phyloP scores from a whole-genome alignment of 2,888 invertebrate species.

The Clivina fossor region DNA sequence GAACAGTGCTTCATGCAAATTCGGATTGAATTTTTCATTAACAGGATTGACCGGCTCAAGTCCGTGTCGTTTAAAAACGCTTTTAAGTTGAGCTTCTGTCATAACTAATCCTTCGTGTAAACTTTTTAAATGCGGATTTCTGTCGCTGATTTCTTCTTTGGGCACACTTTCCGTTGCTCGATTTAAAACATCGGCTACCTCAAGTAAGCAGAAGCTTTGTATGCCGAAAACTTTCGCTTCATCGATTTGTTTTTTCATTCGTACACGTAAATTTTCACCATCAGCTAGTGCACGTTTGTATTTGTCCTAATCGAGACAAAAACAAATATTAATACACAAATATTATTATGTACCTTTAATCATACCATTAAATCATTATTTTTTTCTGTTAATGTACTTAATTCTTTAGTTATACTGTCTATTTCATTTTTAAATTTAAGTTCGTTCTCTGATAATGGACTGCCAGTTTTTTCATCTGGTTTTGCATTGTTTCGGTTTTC shows the following conservation, averaged over 20 bases:
- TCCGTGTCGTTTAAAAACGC: slow-evolving; percentile 91
- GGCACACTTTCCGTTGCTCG: slow-evolving; percentile 89
- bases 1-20: slow-evolving; percentile 94
- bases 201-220: slow-evolving; percentile 93
- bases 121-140: slow-evolving; percentile 77
- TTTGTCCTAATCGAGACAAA: slow-evolving; percentile 71
- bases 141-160: slow-evolving; percentile 67
- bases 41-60: slow-evolving; percentile 83
- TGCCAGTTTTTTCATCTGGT: slow-evolving; percentile 44
- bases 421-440: slow-evolving; percentile 65
- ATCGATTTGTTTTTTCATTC: slow-evolving; percentile 88
- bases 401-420: slow-evolving; percentile 65
- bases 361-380: slow-evolving; percentile 64
- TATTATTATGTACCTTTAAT: slow-evolving; percentile 16
- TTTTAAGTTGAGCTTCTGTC: slow-evolving; percentile 81
- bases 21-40: slow-evolving; percentile 94
- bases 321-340: slow-evolving; percentile 21
- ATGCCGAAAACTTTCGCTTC: slow-evolving; percentile 96
- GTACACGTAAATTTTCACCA: slow-evolving; percentile 86
- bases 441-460: slow-evolving; percentile 52
- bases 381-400: slow-evolving; percentile 63
- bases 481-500: slow-evolving; percentile 57
- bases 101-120: slow-evolving; percentile 87
- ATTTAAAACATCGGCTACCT: slow-evolving; percentile 88
- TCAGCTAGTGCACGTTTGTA: slow-evolving; percentile 95